Percentiles rank a stretch among this genome's conserved stretches.
These are phyloP conservation scores for Lonchura striata DNA, from an alignment of 2,113 vertebrate genomes.

Conservation along the genomic window DNA sequence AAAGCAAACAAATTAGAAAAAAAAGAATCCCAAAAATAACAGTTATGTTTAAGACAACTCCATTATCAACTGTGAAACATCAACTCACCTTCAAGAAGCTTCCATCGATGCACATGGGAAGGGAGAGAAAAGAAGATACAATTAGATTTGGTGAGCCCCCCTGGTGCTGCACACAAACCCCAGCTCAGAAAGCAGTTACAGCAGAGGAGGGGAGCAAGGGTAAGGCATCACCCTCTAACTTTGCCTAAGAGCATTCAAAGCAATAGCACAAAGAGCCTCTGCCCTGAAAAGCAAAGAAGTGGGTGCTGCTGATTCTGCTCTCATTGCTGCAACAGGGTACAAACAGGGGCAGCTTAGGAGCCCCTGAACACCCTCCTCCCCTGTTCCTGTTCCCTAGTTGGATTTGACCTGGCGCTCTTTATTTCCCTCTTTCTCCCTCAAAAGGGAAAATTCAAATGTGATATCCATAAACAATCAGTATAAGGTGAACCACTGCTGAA, in stretches of 20 bases:
- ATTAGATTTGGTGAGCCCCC: neutral
- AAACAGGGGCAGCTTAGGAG: neutral
- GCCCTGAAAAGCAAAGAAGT: neutral
- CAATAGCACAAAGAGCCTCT: neutral
- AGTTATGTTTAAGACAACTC: neutral
- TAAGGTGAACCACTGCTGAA: too few species aligned
- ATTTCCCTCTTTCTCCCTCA: neutral
- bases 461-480: neutral
- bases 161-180: neutral
- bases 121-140: neutral
- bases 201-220: neutral
- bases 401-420: neutral
- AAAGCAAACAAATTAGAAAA: neutral
- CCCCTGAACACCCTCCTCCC: neutral
- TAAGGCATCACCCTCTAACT: neutral
- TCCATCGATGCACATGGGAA: neutral
- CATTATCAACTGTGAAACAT: neutral
- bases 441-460: neutral
- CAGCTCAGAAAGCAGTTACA: neutral
- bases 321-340: neutral
- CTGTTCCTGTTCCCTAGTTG: neutral
- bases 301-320: neutral
- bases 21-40: too few species aligned
- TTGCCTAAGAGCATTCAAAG: neutral
- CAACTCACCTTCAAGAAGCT: slow-evolving; percentile 73